Evolutionary conservation across 2,888 invertebrate genomes (phyloP).

Genomic region (Lomographa bimaculata): DNA sequence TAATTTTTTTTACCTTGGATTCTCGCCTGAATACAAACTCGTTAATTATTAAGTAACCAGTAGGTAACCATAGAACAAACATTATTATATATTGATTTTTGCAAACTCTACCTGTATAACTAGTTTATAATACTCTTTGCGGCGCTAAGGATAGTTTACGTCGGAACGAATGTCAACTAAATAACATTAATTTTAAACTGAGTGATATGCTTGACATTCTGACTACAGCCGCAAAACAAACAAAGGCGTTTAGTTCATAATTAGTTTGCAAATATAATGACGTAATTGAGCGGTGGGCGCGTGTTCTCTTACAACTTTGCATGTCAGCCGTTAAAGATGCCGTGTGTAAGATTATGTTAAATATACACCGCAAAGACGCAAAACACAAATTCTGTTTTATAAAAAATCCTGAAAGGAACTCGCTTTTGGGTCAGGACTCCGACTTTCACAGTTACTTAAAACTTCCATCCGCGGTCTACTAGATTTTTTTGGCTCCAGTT

Average conservation of each 20-base stretch:
- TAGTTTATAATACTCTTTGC: slow-evolving; percentile 16
- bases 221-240: slow-evolving; percentile 44
- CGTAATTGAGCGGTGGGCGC: slow-evolving; percentile 51
- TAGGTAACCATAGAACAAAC: slow-evolving; percentile 7
- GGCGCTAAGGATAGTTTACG: slow-evolving; percentile 17
- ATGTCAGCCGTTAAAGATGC: slow-evolving; percentile 19
- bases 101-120: slow-evolving; percentile 11
- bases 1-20: slow-evolving; percentile 30
- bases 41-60: slow-evolving; percentile 41
- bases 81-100: slow-evolving; percentile 13
- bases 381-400: slow-evolving; percentile 7
- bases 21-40: slow-evolving; percentile 32
- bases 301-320: slow-evolving; percentile 42
- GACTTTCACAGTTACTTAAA: slow-evolving; percentile 17
- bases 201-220: slow-evolving; percentile 39
- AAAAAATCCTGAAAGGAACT: slow-evolving; percentile 12
- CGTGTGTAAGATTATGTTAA: slow-evolving; percentile 25
- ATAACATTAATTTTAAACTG: slow-evolving; percentile 39
- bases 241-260: slow-evolving; percentile 47
- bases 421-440: slow-evolving; percentile 8
- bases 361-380: slow-evolving; percentile 18
- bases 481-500: slow-evolving; percentile 23
- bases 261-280: slow-evolving; percentile 48
- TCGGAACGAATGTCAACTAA: slow-evolving; percentile 23
- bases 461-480: slow-evolving; percentile 15